These are phyloP conservation scores for Stichodactyla helianthus DNA, from an alignment of 64 coral and sea anemone species.

Conservation along the genomic window DNA sequence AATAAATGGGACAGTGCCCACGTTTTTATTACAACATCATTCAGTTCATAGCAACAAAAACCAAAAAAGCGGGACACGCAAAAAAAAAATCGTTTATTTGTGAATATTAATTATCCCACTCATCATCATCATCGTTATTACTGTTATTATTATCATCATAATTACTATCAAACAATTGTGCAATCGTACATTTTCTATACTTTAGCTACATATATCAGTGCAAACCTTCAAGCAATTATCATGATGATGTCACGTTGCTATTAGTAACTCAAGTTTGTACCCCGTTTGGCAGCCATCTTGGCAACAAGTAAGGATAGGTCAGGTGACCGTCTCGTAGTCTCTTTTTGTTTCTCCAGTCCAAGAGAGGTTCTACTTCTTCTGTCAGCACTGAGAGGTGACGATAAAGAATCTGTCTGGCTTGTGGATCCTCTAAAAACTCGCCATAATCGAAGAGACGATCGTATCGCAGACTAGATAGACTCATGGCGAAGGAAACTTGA, in stretches of 20 bases:
- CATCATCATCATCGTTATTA: too few relatives aligned
- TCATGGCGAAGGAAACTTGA: neutral
- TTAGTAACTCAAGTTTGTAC: conserved; percentile 41
- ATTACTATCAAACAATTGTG: too few relatives aligned
- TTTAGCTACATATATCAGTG: too few relatives aligned
- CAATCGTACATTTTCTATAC: too few relatives aligned
- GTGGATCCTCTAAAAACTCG: conserved; percentile 24
- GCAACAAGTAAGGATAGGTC: conserved; percentile 65
- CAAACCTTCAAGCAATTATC: neutral
- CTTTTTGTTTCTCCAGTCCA: conserved; percentile 9
- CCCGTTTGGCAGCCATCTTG: conserved; percentile 66
- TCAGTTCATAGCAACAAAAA: too few relatives aligned
- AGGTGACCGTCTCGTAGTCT: conserved; percentile 48
- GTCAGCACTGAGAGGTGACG: conserved; percentile 8
- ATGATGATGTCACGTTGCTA: neutral
- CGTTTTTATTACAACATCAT: too few relatives aligned
- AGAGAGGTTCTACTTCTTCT: conserved; percentile 16
- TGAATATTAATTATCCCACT: too few relatives aligned
- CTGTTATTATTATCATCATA: too few relatives aligned
- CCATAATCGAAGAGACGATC: conserved; percentile 66
- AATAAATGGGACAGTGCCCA: too few relatives aligned
- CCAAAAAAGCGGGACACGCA: too few relatives aligned
- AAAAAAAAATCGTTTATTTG: too few relatives aligned
- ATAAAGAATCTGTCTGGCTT: conserved; percentile 29
- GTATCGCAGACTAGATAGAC: conserved; percentile 36